Base-by-base conservation (phyloP, 30 jellyfish, hydroid and myxozoan genomes). In the Aurelia sp. region DNA sequence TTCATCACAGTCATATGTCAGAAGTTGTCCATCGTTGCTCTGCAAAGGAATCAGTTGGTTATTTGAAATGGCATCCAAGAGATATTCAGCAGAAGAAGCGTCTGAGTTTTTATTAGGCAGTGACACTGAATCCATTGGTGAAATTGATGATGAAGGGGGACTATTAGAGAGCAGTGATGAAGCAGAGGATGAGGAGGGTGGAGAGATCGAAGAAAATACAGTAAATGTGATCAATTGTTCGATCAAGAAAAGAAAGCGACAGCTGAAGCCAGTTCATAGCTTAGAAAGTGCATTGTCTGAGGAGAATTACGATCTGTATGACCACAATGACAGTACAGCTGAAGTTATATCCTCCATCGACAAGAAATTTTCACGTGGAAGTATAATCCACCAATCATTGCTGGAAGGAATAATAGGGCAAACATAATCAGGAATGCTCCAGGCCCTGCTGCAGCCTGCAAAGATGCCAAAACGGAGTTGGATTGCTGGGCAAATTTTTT, bases 351-450 rank as follows among this genome's bases (percentile, higher is more conserved):
- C n/a, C n/a, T n/a, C n/a, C n/a, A n/a, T n/a, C 68, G 68, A 59
- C 68, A 59, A 59, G 27, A 59, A 59, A 59, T 10, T 59, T 59
- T 59, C 33, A 59, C 68, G 13, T 59, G 68, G 68, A 59, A 59
- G 0, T 59, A 59, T 21, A 59, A 59, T 59, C 68, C 68, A 12
- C 21, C 68, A 1, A 59, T 67, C 11, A 67, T 38, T 67, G 9
- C 78, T 30, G 78, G 78, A 15, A 67, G 78, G 48, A 30, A 67
- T 30, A 67, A 67, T 67, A 22, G 57, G 48, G 63, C 57, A 30
- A 67, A 67, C 10, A 38, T 67, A 4, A 67, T 67, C 12, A 67
- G 22, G 19, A 67, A 24, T 67, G 48, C 78, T 67, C 57, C 40
- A 10, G 48, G 78, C 13, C 78, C 78, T 24, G 19, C 52, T 24